phyloP scores from a whole-genome alignment of 2,113 vertebrate genomes.

The Rhizomys pruinosus region DNA sequence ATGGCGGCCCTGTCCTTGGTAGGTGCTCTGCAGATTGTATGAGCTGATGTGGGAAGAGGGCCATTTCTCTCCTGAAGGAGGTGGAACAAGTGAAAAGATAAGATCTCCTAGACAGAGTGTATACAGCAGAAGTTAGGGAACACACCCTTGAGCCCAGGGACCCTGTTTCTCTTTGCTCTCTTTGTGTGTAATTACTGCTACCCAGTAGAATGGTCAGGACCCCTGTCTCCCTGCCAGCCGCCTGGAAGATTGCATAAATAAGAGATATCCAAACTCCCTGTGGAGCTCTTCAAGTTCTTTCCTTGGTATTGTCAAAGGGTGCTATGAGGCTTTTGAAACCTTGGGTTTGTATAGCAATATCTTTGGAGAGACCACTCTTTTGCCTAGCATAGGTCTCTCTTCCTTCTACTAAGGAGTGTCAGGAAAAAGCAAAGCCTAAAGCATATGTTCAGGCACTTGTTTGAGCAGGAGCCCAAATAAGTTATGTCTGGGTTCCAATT shows the following conservation, averaged over 20 bases:
- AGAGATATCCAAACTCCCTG: neutral
- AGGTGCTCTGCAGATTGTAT: neutral
- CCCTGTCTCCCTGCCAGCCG: neutral
- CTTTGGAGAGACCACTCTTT: neutral
- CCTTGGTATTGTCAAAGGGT: neutral
- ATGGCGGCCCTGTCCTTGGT: neutral
- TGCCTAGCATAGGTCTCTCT: neutral
- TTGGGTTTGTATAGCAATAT: neutral
- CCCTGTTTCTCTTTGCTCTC: neutral
- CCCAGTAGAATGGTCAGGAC: neutral
- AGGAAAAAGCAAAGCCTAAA: conserved; percentile 24
- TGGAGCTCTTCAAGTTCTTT: neutral
- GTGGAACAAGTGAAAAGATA: neutral
- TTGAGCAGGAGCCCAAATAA: neutral
- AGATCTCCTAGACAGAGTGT: neutral
- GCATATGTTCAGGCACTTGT: neutral
- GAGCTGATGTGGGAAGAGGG: neutral
- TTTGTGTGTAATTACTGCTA: neutral
- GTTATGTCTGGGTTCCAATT: neutral
- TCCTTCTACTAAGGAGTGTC: neutral
- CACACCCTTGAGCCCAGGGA: neutral
- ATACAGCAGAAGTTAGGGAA: neutral
- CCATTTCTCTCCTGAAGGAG: neutral
- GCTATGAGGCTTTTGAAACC: neutral
- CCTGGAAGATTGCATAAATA: neutral